Conservation (phyloP, 2,797 vertebrate genomes). For the Euthynnus affinis region DNA sequence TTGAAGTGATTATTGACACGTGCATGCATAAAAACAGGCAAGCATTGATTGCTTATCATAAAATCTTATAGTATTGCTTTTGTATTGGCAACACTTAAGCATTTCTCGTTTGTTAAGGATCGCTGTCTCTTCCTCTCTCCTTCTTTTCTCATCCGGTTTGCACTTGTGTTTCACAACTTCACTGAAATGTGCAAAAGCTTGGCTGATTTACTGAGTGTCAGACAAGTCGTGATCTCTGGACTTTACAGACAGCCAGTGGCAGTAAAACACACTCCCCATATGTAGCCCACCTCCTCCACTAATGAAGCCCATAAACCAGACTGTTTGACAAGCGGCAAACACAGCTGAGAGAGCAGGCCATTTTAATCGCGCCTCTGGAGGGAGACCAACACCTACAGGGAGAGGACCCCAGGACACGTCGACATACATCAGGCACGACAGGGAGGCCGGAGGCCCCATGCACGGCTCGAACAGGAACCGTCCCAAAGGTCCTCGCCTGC, state of each 20-base stretch:
- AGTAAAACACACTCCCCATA: constrained; percentile 86
- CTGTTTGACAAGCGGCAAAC: constrained; percentile 83
- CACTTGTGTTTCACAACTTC: constrained; percentile 48
- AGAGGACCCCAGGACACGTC: constrained; percentile 71
- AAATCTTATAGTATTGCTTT: constrained; percentile 32
- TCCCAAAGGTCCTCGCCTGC: constrained; percentile 62
- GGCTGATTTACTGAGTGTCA: constrained; percentile 82
- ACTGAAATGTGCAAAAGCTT: constrained; percentile 44
- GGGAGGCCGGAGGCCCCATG: constrained; percentile 70
- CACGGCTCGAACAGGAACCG: constrained; percentile 50
- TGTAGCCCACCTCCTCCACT: constrained; percentile 79
- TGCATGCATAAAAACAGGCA: constrained; percentile 18
- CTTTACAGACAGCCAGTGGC: constrained; percentile 87
- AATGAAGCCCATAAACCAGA: constrained; percentile 85
- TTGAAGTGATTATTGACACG: constrained; percentile 47
- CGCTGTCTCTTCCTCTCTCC: constrained; percentile 13
- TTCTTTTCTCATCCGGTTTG: constrained; percentile 35
- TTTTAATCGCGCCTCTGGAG: constrained; percentile 85
- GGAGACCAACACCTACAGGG: constrained; percentile 69
- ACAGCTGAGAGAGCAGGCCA: constrained; percentile 81
- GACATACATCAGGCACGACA: constrained; percentile 80
- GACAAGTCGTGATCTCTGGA: constrained; percentile 81
- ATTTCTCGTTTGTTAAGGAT: constrained; percentile 11
- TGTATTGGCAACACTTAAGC: constrained; percentile 18
- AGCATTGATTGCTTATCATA: constrained; percentile 35